phyloP scores from a whole-genome alignment of 1,140 invertebrate genomes.

The Paraescarpia echinospica region DNA sequence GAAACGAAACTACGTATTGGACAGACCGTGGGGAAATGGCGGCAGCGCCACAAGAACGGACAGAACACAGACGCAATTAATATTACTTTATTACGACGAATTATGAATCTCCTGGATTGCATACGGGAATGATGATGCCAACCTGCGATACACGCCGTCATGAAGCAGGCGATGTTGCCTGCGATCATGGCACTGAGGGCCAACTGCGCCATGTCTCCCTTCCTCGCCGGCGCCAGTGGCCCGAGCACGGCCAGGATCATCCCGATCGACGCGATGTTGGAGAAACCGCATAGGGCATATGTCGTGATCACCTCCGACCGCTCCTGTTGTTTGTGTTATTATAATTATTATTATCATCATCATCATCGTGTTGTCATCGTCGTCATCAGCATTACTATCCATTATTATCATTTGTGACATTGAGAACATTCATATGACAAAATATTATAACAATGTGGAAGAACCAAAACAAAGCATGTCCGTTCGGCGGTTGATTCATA shows the following conservation, averaged over 20 bases:
- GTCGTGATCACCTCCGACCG: constrained; percentile 75
- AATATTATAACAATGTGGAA: too few species aligned
- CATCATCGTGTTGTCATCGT: neutral
- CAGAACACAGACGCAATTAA: neutral
- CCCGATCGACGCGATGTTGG: constrained; percentile 88
- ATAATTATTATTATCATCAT: neutral
- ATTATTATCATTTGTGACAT: neutral
- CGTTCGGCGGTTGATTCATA: too few species aligned
- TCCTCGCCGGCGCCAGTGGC: constrained; percentile 76
- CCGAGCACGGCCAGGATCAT: constrained; percentile 81
- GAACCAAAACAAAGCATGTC: too few species aligned
- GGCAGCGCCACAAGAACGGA: neutral
- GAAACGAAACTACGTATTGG: neutral
- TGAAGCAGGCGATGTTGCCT: constrained; percentile 82
- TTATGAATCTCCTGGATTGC: too few species aligned
- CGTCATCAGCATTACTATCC: neutral
- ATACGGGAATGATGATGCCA: neutral
- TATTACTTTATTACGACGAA: too few species aligned
- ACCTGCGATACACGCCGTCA: constrained; percentile 91
- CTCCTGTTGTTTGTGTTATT: constrained; percentile 1
- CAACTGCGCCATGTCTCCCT: neutral
- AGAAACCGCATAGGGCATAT: constrained; percentile 92
- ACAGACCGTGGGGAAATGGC: neutral
- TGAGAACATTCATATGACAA: too few species aligned
- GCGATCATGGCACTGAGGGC: constrained; percentile 51